phyloP scores from a whole-genome alignment of 2,113 vertebrate genomes.

The Gila orcuttii region DNA sequence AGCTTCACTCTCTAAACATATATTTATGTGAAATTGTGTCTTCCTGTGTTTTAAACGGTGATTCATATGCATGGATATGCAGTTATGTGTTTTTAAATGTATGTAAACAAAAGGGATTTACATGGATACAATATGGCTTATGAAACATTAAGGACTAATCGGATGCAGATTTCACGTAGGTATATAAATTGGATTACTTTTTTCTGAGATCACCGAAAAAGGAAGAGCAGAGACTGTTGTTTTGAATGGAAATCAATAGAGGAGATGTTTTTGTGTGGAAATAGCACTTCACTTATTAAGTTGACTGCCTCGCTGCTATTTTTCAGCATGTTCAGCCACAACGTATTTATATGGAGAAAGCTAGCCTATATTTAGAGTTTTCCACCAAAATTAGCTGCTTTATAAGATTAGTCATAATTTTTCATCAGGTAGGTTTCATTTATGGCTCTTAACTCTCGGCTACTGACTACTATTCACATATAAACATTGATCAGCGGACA shows the following conservation, averaged over 20 bases:
- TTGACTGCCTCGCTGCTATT: background rate
- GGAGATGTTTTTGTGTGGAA: background rate
- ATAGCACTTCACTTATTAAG: background rate
- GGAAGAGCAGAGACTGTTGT: background rate
- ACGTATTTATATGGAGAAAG: background rate
- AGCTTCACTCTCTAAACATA: background rate
- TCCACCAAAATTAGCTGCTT: background rate
- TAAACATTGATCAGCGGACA: too few relatives aligned
- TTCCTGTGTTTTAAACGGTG: background rate
- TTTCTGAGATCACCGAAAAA: background rate
- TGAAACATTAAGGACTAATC: background rate
- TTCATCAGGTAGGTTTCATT: background rate
- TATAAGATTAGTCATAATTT: background rate
- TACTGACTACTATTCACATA: too few relatives aligned
- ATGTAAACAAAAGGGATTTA: background rate
- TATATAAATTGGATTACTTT: background rate
- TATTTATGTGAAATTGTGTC: background rate
- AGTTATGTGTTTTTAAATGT: background rate
- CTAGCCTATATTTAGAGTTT: background rate
- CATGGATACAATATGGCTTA: background rate
- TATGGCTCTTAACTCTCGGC: background rate
- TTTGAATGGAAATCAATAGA: conserved; percentile 17
- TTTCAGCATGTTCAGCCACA: background rate
- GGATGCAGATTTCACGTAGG: background rate
- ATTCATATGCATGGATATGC: background rate